Conservation (phyloP, 2,113 vertebrate species). For the Rissa tridactyla region DNA sequence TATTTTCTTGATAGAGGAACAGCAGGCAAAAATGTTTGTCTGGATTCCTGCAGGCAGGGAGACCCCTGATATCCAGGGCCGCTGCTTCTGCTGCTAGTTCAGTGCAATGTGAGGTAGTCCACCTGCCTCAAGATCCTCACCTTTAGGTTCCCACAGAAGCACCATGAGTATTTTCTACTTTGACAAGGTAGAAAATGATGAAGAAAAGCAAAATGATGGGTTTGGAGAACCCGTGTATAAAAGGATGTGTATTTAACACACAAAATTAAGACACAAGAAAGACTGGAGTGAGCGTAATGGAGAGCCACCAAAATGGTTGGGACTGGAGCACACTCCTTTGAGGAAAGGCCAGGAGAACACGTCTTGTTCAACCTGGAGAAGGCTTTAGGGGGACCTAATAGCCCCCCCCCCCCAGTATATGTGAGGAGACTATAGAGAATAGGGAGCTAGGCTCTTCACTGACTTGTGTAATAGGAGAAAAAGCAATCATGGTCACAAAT, state of each 20-base stretch:
- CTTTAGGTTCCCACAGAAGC: neutral
- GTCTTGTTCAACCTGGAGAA: neutral
- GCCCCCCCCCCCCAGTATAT: rapidly evolving
- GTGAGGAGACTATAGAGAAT: neutral
- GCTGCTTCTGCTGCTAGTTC: neutral
- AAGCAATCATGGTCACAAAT: neutral
- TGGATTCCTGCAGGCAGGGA: neutral
- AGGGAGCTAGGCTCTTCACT: neutral
- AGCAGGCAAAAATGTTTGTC: neutral
- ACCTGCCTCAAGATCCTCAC: neutral
- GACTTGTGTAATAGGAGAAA: neutral
- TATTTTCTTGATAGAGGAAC: neutral
- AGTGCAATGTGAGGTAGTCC: neutral
- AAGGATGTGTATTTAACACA: neutral
- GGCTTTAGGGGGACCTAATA: neutral
- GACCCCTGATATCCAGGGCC: neutral
- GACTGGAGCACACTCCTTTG: neutral
- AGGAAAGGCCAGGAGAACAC: neutral
- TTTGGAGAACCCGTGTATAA: neutral
- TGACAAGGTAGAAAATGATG: neutral
- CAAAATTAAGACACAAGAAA: neutral
- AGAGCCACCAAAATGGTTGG: neutral
- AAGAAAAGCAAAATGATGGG: neutral
- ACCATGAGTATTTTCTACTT: neutral
- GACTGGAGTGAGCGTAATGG: rapidly evolving